A percentile compares a stretch with the other conserved stretches of the same genome.
Evolutionary conservation across 2,797 vertebrate genomes (phyloP).

Genomic region (Enteromius thamalakanensis): DNA sequence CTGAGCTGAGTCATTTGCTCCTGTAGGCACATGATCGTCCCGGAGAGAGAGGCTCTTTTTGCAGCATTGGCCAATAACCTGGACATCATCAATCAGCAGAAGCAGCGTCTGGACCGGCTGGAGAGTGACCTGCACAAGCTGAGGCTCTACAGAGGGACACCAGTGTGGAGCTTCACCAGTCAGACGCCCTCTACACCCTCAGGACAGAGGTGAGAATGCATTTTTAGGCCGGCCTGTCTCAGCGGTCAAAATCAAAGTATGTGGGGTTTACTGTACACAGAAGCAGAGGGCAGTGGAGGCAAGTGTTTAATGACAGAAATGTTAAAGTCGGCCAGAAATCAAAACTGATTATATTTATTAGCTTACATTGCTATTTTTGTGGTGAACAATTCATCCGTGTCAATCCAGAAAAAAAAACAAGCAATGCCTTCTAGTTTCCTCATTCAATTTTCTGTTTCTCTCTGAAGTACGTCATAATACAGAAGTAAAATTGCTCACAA

Average conservation of each 20-base stretch:
- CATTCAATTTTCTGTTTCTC: too few relatives aligned
- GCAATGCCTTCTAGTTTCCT: too few relatives aligned
- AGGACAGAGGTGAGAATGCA: slow-evolving; percentile 68
- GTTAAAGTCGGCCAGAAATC: not conserved
- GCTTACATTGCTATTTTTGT: too few relatives aligned
- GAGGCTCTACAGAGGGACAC: slow-evolving; percentile 85
- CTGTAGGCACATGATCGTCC: slow-evolving; percentile 86
- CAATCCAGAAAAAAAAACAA: too few relatives aligned
- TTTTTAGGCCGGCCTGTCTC: not conserved
- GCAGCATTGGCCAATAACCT: slow-evolving; percentile 90
- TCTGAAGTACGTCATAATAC: too few relatives aligned
- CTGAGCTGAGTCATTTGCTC: not conserved
- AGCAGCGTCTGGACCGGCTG: slow-evolving; percentile 85
- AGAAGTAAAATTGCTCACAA: too few relatives aligned
- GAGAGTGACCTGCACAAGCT: slow-evolving; percentile 85
- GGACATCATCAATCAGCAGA: slow-evolving; percentile 95
- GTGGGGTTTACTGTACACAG: not conserved
- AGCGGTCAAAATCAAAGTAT: not conserved
- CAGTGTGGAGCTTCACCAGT: slow-evolving; percentile 72
- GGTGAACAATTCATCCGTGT: too few relatives aligned
- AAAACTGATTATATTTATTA: too few relatives aligned
- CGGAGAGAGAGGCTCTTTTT: slow-evolving; percentile 90
- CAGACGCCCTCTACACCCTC: slow-evolving; percentile 53
- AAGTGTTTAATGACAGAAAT: not conserved
- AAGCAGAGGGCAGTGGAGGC: not conserved